Percentiles rank a stretch among this genome's conserved stretches.
These are phyloP conservation scores for Homalodisca vitripennis DNA, from an alignment of 1,140 invertebrate genomes.

Conservation along the genomic window DNA sequence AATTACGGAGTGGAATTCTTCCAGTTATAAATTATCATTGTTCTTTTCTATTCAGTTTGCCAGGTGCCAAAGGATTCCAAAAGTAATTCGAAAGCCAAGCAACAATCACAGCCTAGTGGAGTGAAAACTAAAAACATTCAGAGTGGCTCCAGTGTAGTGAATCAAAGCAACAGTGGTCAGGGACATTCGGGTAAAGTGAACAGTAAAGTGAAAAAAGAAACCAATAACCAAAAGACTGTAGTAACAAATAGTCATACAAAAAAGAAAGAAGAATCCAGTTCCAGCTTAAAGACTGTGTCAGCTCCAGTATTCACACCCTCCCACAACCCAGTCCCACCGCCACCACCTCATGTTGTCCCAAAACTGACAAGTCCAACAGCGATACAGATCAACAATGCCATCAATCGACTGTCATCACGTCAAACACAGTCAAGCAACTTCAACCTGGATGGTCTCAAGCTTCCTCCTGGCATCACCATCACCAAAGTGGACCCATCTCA, in stretches of 20 bases:
- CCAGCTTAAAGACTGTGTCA: not conserved
- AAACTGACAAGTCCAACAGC: conserved; percentile 42
- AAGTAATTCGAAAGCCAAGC: conserved; percentile 42
- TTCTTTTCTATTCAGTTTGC: conserved; percentile 37
- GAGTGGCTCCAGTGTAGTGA: conserved; percentile 19
- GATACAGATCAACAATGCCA: conserved; percentile 44
- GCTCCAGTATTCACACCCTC: not conserved
- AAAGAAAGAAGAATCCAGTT: conserved; percentile 38
- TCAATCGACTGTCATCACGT: conserved; percentile 40
- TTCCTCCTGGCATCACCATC: conserved; percentile 80
- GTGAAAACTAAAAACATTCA: conserved; percentile 25
- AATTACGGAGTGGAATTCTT: no score
- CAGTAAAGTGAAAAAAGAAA: conserved; percentile 39
- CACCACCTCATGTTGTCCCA: conserved; percentile 20
- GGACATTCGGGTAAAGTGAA: conserved; percentile 36
- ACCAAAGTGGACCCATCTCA: conserved; percentile 69
- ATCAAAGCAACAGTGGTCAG: conserved; percentile 23
- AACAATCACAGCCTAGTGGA: conserved; percentile 10
- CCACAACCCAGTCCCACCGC: not conserved
- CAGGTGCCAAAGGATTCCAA: conserved; percentile 55
- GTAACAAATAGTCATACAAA: conserved; percentile 40
- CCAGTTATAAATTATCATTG: no score
- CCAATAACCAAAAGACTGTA: conserved; percentile 39
- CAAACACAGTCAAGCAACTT: conserved; percentile 37
- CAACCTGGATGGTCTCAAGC: conserved; percentile 62